A percentile compares a stretch with the other conserved stretches of the same genome.
Evolutionary conservation across 2,888 invertebrate species (phyloP).

Genomic region (Papilio protenor): DNA sequence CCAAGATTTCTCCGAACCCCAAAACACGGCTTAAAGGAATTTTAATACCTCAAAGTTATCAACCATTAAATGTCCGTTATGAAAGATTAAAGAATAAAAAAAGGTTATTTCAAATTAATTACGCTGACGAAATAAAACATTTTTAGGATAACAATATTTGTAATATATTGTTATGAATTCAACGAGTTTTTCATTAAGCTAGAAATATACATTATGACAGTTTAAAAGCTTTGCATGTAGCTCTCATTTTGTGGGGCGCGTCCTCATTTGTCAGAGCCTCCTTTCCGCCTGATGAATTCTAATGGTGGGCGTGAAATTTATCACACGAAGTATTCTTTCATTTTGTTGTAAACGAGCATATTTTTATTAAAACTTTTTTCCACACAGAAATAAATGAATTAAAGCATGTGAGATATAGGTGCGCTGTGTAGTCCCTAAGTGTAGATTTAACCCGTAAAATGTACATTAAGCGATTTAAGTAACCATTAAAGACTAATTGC

Average conservation of each 20-base stretch:
- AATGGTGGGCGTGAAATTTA: not conserved
- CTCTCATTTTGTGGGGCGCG: slow-evolving; percentile 29
- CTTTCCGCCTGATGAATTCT: slow-evolving; percentile 14
- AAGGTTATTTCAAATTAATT: not conserved
- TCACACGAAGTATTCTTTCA: slow-evolving; percentile 24
- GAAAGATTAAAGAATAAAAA: not conserved
- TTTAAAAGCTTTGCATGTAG: slow-evolving; percentile 28
- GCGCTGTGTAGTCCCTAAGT: no score
- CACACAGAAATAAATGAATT: not conserved
- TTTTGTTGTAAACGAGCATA: slow-evolving; percentile 19
- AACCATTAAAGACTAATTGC: not conserved
- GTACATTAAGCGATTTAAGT: not conserved
- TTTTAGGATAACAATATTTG: not conserved
- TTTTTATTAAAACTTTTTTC: not conserved
- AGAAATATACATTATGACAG: slow-evolving; percentile 22
- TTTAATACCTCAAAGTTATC: not conserved
- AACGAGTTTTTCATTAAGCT: slow-evolving; percentile 22
- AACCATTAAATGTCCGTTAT: not conserved
- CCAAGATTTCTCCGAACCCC: not conserved
- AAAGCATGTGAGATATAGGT: not conserved
- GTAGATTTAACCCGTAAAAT: no score
- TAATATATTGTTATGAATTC: slow-evolving; percentile 1
- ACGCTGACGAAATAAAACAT: not conserved
- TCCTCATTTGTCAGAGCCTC: slow-evolving; percentile 33
- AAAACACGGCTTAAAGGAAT: not conserved